Percentiles rank a stretch among this genome's conserved stretches.
phyloP scores from a whole-genome alignment of 2,797 vertebrate genomes.

The Coccyzus lansbergi region DNA sequence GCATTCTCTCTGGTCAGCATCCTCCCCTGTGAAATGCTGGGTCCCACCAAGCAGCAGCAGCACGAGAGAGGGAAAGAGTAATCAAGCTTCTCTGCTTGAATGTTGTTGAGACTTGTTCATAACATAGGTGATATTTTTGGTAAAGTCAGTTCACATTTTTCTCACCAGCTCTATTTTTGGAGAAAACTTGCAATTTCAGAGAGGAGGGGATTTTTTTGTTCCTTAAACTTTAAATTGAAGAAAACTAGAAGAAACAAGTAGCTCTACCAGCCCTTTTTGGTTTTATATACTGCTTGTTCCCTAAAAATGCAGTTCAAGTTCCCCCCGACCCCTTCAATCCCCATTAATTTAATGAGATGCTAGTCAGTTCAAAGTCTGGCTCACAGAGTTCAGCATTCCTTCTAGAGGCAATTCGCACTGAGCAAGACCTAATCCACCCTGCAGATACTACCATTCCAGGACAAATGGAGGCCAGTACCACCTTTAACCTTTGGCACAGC shows the following conservation, averaged over 20 bases:
- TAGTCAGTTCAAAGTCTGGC: not conserved
- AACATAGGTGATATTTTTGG: slow-evolving; percentile 12
- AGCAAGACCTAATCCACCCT: not conserved
- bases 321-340: not conserved
- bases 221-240: not conserved
- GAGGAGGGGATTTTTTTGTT: not conserved
- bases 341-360: not conserved
- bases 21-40: not conserved
- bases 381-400: not conserved
- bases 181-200: slow-evolving; percentile 32
- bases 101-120: not conserved
- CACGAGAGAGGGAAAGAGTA: not conserved
- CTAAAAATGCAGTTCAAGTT: not conserved
- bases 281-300: not conserved
- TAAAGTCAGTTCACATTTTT: slow-evolving; percentile 37
- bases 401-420: not conserved
- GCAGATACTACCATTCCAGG: not conserved
- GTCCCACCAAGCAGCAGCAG: not conserved
- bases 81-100: not conserved
- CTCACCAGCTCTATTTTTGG: slow-evolving; percentile 47
- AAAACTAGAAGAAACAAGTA: not conserved
- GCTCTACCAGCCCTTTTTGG: not conserved
- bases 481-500: not conserved
- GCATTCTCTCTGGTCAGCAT: not conserved
- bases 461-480: not conserved